Conservation (phyloP, 2,888 invertebrate genomes). For the Saturnia pavonia region DNA sequence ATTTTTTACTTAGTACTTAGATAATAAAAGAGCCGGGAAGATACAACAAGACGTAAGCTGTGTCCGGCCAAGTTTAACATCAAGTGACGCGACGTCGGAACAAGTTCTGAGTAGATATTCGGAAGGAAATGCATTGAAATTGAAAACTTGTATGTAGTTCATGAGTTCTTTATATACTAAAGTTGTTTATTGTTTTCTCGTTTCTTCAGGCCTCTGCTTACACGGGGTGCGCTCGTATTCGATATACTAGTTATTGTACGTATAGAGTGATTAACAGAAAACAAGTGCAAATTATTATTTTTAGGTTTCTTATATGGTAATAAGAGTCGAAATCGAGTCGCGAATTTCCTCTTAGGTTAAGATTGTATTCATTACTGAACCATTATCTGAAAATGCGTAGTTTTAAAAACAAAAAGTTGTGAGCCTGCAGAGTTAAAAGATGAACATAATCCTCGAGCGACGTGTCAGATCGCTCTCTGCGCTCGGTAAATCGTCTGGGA, state of each 20-base stretch:
- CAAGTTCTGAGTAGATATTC: not conserved
- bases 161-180: not conserved
- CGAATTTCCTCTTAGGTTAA: not conserved
- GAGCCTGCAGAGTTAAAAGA: not conserved
- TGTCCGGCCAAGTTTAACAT: not conserved
- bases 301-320: too few relatives aligned
- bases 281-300: too few relatives aligned
- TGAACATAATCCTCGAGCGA: slow-evolving; percentile 6
- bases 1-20: not conserved
- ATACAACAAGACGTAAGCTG: not conserved
- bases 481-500: slow-evolving; percentile 3
- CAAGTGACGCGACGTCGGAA: not conserved
- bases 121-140: slow-evolving; percentile 3
- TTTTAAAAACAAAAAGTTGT: too few relatives aligned
- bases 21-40: not conserved
- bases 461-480: not conserved
- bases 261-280: too few relatives aligned
- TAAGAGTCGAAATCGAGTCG: not conserved
- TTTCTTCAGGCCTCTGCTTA: too few relatives aligned
- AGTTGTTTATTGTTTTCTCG: too few relatives aligned
- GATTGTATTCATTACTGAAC: not conserved
- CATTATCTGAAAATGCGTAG: not conserved
- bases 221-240: too few relatives aligned
- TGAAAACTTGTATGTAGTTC: not conserved
- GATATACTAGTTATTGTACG: too few relatives aligned